Base-by-base conservation (phyloP, 1,140 invertebrate genomes). In the Lethocerus indicus region DNA sequence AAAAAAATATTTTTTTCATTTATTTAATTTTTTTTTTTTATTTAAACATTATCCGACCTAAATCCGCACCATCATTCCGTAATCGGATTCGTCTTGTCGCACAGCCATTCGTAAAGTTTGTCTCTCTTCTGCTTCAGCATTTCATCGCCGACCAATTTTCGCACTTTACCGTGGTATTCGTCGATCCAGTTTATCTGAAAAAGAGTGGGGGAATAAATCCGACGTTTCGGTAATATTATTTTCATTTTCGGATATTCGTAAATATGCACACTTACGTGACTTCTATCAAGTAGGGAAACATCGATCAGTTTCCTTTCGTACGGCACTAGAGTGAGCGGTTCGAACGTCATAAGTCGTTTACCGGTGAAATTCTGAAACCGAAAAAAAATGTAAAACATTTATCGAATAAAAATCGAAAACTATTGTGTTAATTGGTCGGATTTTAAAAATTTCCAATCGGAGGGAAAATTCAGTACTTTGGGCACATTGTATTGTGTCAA, bases 231-330 rank as follows among this genome's bases (percentile, higher is more conserved):
- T 13, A 20, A 3, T 2, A 23, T 36, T 21, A 47, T 9, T 16
- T 36, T 37, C 20, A 16, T 29, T 16, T 29, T 47, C 3, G 3
- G 1, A 20, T 24, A 36, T n/a, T 28, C 3, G 25, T 36, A 6
- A 29, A 29, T 14, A 20, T 5, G 16, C 16, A 47, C 50, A 50
- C 13, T 57, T 52, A 66, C 66, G 58, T 70, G 63, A 27, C 61
- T 54, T 36, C 58, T 47, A 37, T 71, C 71, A 21, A 83, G 62
- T 24, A 78, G 57, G 21, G 63, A 61, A 3, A 66, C 57, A 53
- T 77, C 65, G 44, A 84, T 72, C 48, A 83, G 60, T 56, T 76
- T 78, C 24, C 59, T 69, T 61, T 81, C 76, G 57, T 81, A 76
- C 16, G 81, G 81, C 0, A 82, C 75, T 37, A 79, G 59, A 18